These are phyloP conservation scores for Hydrophis major DNA, from an alignment of 2,797 vertebrate genomes.

Conservation along the genomic window DNA sequence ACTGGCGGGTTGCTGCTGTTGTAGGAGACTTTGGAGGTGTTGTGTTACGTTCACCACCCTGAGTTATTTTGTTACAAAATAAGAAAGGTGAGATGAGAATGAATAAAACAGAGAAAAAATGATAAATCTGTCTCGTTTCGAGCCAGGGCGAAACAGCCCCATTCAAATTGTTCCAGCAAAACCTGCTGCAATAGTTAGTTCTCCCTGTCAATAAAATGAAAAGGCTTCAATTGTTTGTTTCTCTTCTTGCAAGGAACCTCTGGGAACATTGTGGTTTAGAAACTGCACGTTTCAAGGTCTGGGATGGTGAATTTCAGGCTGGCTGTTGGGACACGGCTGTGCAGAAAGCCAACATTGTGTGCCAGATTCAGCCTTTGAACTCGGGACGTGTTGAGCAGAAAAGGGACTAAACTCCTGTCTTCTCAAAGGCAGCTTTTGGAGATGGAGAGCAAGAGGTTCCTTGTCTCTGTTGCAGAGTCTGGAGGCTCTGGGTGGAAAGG, in stretches of 20 bases:
- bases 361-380: not conserved
- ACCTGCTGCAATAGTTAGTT: not conserved
- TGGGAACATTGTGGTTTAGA: not conserved
- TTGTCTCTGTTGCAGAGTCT: not conserved
- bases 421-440: not conserved
- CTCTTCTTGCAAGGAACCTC: not conserved
- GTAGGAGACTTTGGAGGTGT: not conserved
- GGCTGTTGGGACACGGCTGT: not conserved
- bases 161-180: not conserved
- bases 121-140: not conserved
- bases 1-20: not conserved
- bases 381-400: not conserved
- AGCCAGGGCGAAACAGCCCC: not conserved
- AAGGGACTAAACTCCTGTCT: not conserved
- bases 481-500: not conserved
- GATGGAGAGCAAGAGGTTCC: not conserved
- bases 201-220: not conserved
- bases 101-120: not conserved
- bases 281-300: not conserved
- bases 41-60: no score
- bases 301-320: not conserved
- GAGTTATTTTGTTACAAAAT: not conserved
- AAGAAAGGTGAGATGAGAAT: not conserved
- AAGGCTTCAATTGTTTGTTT: not conserved
- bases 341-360: not conserved